phyloP scores from a whole-genome alignment of 37 sponge, comb jelly and placozoan genomes.

The Geodia barretti region DNA sequence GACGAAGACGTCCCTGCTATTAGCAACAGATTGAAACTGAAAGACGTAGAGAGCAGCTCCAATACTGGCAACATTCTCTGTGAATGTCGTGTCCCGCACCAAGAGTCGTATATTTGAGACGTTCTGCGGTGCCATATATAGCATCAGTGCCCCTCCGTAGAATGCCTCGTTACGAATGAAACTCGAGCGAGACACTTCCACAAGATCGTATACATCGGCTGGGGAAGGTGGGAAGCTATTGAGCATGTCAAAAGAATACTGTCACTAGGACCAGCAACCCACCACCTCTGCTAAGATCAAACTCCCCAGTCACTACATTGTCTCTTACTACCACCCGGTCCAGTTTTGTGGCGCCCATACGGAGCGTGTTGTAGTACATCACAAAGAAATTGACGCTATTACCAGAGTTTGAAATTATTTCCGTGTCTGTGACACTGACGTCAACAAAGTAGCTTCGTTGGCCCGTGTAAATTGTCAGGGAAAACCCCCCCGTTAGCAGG shows the following conservation, averaged over 20 bases:
- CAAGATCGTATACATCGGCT: neutral
- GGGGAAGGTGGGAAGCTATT: slow-evolving; percentile 10
- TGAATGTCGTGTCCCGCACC: slow-evolving; percentile 3
- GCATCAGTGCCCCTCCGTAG: slow-evolving; percentile 15
- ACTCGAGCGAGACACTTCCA: neutral
- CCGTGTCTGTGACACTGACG: too few species aligned
- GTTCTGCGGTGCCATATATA: slow-evolving; percentile 14
- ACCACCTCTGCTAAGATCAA: too few species aligned
- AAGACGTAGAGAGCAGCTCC: neutral
- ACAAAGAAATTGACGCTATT: too few species aligned
- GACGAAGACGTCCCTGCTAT: neutral
- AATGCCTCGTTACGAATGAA: slow-evolving; percentile 25
- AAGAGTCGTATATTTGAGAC: neutral
- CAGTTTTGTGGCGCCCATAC: too few species aligned
- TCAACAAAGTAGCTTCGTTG: too few species aligned
- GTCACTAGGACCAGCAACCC: neutral
- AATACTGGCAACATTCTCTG: neutral
- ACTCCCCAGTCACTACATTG: too few species aligned
- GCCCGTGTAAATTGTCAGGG: too few species aligned
- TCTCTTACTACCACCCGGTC: too few species aligned
- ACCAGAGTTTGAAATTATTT: too few species aligned
- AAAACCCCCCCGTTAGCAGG: too few species aligned
- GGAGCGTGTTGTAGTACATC: too few species aligned
- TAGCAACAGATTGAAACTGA: neutral
- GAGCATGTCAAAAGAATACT: slow-evolving; percentile 4